These are phyloP conservation scores for Coremacera marginata DNA, from an alignment of 2,888 invertebrate species.

Conservation along the genomic window DNA sequence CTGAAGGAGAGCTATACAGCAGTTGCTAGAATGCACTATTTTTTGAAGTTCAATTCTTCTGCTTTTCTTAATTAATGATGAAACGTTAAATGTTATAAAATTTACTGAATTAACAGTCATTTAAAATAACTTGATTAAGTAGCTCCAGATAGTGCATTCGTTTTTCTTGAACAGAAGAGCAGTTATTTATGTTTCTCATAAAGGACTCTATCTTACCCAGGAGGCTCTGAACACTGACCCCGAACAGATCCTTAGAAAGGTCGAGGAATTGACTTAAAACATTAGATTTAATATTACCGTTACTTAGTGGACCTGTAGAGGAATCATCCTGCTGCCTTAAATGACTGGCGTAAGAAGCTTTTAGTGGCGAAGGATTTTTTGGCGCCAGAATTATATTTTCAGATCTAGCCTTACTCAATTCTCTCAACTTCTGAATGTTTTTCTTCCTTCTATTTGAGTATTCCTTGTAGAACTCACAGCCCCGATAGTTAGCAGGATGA, in stretches of 20 bases:
- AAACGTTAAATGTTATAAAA: not conserved
- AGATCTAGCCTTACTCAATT: not conserved
- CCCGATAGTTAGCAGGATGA: not conserved
- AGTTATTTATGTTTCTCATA: not conserved
- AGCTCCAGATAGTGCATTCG: not conserved
- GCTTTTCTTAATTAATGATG: constrained; percentile 23
- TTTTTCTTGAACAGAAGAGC: not conserved
- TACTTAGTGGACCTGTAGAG: not conserved
- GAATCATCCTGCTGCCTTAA: not conserved
- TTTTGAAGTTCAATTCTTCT: not conserved
- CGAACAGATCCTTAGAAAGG: not conserved
- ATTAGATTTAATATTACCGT: not conserved
- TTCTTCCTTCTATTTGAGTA: not conserved
- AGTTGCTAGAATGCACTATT: not conserved
- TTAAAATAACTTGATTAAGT: constrained; percentile 1
- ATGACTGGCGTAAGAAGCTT: not conserved
- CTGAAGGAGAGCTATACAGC: not conserved
- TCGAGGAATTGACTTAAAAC: not conserved
- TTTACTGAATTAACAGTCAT: not conserved
- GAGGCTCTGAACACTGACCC: not conserved
- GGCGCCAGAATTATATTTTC: not conserved
- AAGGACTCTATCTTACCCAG: not conserved
- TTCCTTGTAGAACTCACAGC: not conserved
- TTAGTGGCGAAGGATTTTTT: not conserved
- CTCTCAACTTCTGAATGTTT: not conserved